Evolutionary conservation across 2,113 vertebrate species (phyloP).

Genomic region (Oreotrochilus melanogaster): DNA sequence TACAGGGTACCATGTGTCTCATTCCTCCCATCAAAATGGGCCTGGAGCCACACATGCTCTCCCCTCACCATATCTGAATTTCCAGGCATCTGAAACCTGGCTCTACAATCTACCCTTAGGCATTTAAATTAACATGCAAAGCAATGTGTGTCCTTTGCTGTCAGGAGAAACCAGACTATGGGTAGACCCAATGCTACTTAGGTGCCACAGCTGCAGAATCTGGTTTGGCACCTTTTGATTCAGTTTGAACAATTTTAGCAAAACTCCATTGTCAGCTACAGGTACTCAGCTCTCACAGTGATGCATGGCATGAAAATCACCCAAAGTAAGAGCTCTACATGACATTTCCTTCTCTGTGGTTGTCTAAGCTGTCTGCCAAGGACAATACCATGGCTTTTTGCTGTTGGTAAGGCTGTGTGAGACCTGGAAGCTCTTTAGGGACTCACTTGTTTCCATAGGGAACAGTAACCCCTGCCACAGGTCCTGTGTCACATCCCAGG

Average conservation of each 20-base stretch:
- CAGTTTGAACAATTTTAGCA: not conserved
- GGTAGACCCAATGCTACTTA: accelerated
- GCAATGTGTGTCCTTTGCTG: not conserved
- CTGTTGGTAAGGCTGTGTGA: not conserved
- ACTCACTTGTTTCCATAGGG: slow-evolving; percentile 92
- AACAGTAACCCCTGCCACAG: slow-evolving; percentile 94
- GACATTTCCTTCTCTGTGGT: not conserved
- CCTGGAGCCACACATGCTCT: not conserved
- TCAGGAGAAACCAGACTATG: not conserved
- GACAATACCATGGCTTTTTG: not conserved
- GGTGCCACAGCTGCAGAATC: not conserved
- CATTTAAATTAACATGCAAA: not conserved
- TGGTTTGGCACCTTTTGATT: not conserved
- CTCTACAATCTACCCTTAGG: not conserved
- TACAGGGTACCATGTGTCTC: not conserved
- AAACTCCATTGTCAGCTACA: not conserved
- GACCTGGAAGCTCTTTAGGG: not conserved
- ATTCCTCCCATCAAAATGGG: not conserved
- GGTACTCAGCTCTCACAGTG: not conserved
- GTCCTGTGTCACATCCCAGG: slow-evolving; percentile 94
- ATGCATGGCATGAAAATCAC: not conserved
- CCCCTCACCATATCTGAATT: not conserved
- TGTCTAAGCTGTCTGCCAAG: not conserved
- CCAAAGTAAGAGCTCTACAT: not conserved
- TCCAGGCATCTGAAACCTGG: not conserved